These are phyloP conservation scores for Spinus olivaceus DNA, from an alignment of 2,797 vertebrate genomes.

Conservation along the genomic window DNA sequence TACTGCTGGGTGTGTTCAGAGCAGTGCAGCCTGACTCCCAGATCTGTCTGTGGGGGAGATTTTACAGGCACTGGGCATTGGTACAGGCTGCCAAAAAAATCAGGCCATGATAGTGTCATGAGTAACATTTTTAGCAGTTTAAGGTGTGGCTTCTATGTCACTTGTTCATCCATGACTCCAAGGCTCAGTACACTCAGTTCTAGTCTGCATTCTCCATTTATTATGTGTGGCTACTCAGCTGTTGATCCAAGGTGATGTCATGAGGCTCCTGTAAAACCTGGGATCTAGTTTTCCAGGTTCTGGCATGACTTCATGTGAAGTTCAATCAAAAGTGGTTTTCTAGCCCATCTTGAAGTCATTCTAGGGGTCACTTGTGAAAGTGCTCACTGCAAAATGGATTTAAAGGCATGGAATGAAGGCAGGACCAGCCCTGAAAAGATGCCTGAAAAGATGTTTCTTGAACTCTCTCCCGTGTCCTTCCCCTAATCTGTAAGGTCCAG, in stretches of 20 bases:
- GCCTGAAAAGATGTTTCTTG: not conserved
- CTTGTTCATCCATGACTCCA: not conserved
- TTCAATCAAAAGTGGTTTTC: not conserved
- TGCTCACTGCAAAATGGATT: not conserved
- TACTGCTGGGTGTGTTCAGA: not conserved
- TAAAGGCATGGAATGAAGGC: not conserved
- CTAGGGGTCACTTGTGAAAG: not conserved
- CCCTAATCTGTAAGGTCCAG: not conserved
- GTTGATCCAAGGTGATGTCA: not conserved
- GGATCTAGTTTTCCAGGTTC: not conserved
- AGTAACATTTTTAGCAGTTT: not conserved
- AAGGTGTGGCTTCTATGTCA: not conserved
- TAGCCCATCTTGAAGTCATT: not conserved
- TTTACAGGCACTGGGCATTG: not conserved
- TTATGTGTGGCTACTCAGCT: not conserved
- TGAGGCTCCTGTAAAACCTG: not conserved
- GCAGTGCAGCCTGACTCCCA: not conserved
- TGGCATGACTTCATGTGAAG: not conserved
- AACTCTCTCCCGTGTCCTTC: not conserved
- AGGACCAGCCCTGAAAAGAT: not conserved
- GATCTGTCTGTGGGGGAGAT: not conserved
- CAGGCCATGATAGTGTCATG: not conserved
- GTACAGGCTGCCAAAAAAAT: not conserved
- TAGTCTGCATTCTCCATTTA: not conserved
- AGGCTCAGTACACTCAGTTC: not conserved